Base-by-base conservation (phyloP, 1,140 invertebrate genomes). In the Drosophila equinoxialis region DNA sequence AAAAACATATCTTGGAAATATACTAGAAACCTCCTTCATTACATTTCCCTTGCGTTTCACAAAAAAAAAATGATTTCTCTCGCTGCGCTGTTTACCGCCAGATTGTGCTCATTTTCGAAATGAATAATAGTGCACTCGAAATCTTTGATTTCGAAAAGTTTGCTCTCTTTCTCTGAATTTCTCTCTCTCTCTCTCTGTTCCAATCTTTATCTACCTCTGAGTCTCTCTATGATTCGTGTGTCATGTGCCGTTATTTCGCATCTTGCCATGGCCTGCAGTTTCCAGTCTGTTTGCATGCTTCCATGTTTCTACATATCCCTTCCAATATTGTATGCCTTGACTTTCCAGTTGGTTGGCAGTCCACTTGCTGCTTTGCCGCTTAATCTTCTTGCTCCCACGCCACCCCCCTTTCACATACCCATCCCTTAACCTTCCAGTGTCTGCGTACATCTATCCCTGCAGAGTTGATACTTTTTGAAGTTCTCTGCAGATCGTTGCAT, bases 401-500 rank as follows among this genome's bases (percentile, higher is more conserved):
- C 71, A 66, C 55, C 42, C 45, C 58, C 55, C 62, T 30, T 8
- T 33, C 4, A 30, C 4, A 6, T 8, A 11, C 17, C 45, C 8
- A 3, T 72, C 58, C 41, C 54, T 64, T 37, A 30, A 55, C 64
- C 76, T 89, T 86, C 84, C 83, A 86, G 76, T 73, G 73, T 79
- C 83, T 76, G 74, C 68, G 82, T 51, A 51, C 17, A 23, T 51
- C 8, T 79, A 72, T 69, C 62, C 51, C 74, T 71, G 39, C 51
- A 65, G 59, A 64, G 65, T 57, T 51, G 17, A 23, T 42, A 41
- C 39, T 62, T n/a, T 30, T 63, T 60, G 23, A n/a, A 11, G 14
- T 61, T 66, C 65, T 70, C 70, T 83, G 76, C 77, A 70, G 83
- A 83, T 86, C 87, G 83, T 86, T 86, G 83, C 83, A 86, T 86